A percentile compares a stretch with the other conserved stretches of the same genome.
Conservation (phyloP, 2,888 invertebrate species). For the Mythimna loreyi region DNA sequence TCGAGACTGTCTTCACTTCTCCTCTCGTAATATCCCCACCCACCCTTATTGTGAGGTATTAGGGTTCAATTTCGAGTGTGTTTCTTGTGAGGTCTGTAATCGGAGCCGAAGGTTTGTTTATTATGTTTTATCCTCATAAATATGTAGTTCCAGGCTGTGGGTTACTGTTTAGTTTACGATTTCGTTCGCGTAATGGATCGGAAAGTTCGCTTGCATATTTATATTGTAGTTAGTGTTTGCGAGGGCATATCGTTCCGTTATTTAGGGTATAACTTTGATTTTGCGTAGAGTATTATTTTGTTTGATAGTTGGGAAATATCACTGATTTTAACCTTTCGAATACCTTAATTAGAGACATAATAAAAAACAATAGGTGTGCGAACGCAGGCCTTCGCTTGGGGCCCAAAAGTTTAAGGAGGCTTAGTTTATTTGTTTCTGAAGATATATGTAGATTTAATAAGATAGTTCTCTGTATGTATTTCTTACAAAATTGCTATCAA, state of each 20-base stretch:
- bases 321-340: too few species aligned
- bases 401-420: too few species aligned
- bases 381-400: too few species aligned
- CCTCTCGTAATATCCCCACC: conserved; percentile 8
- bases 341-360: too few species aligned
- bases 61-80: conserved; percentile 35
- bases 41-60: conserved; percentile 10
- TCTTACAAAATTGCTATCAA: too few species aligned
- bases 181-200: conserved; percentile 72
- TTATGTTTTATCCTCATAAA: conserved; percentile 71
- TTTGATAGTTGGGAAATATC: too few species aligned
- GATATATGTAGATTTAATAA: too few species aligned
- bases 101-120: conserved; percentile 56
- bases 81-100: conserved; percentile 32
- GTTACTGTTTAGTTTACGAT: conserved; percentile 74
- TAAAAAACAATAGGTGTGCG: too few species aligned
- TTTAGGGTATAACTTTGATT: conserved; percentile 11
- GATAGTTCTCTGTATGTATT: too few species aligned
- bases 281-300: conserved; percentile 18
- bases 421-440: too few species aligned
- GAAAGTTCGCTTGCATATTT: conserved; percentile 67
- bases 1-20: conserved; percentile 53
- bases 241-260: conserved; percentile 14
- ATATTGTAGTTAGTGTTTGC: conserved; percentile 50
- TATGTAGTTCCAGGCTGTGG: conserved; percentile 71